A percentile compares a stretch with the other conserved stretches of the same genome.
phyloP scores from a whole-genome alignment of 2,797 vertebrate genomes.

The Sphenopsis melanotis region DNA sequence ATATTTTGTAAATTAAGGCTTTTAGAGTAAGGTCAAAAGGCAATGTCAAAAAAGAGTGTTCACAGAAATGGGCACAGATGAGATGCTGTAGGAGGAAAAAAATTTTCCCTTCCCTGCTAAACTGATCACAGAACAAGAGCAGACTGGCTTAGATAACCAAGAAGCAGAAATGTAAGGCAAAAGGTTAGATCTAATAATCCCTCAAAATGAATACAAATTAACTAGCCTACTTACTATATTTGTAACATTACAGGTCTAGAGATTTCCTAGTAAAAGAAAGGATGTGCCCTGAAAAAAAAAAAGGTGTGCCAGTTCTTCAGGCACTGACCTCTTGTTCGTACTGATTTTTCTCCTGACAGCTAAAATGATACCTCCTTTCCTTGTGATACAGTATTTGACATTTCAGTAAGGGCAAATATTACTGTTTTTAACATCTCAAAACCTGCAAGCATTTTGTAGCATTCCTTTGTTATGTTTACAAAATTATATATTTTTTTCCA shows the following conservation, averaged over 20 bases:
- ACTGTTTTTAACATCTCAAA: background rate
- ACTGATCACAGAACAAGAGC: background rate
- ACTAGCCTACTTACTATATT: constrained; percentile 14
- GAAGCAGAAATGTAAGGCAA: background rate
- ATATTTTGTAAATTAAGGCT: background rate
- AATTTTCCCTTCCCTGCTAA: background rate
- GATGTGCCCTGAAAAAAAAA: background rate
- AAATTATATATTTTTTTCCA: background rate
- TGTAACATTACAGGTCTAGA: background rate
- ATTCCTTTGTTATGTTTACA: background rate
- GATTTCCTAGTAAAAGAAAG: background rate
- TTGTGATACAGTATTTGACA: background rate
- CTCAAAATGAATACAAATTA: background rate
- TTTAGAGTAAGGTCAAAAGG: constrained; percentile 18
- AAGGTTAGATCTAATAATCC: background rate
- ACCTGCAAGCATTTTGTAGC: background rate
- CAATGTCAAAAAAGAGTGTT: background rate
- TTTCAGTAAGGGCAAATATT: background rate
- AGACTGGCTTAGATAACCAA: background rate
- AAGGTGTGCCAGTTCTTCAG: background rate
- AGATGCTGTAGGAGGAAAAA: background rate
- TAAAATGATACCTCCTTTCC: background rate
- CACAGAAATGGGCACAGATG: background rate
- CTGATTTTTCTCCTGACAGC: background rate
- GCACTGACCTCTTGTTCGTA: background rate